Conservation (phyloP, 2,888 invertebrate genomes). For the Psococerastis gibbosa region DNA sequence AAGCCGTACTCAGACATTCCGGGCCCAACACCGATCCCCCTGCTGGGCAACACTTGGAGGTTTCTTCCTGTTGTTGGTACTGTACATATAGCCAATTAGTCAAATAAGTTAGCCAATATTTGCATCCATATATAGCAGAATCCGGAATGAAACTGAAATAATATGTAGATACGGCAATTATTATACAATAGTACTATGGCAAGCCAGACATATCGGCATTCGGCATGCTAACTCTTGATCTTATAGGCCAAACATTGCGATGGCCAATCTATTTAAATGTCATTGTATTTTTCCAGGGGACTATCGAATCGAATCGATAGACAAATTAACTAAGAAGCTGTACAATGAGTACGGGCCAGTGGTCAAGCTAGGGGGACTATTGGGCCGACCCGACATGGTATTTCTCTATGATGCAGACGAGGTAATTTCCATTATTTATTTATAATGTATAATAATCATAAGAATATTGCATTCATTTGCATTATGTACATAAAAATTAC, state of each 20-base stretch:
- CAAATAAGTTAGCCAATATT: neutral
- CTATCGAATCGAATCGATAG: conserved; percentile 43
- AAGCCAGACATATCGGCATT: too few relatives aligned
- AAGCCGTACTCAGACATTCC: conserved; percentile 36
- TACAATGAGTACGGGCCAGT: conserved; percentile 42
- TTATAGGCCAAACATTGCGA: too few relatives aligned
- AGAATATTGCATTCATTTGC: too few relatives aligned
- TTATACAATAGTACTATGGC: too few relatives aligned
- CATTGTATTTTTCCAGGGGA: too few relatives aligned
- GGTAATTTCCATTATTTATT: too few relatives aligned
- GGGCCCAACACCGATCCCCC: conserved; percentile 37
- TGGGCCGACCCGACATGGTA: conserved; percentile 53
- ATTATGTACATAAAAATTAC: too few relatives aligned
- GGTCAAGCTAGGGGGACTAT: conserved; percentile 43
- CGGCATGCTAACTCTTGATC: too few relatives aligned
- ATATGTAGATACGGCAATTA: too few relatives aligned
- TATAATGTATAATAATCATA: too few relatives aligned
- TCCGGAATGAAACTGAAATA: too few relatives aligned
- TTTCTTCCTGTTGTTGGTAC: conserved; percentile 39
- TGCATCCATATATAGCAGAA: neutral
- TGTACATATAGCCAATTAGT: conserved; percentile 16
- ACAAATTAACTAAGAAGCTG: conserved; percentile 39
- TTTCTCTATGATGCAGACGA: conserved; percentile 51
- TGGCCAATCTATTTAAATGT: too few relatives aligned
- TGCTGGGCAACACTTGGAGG: conserved; percentile 42